These are phyloP conservation scores for Perodicticus potto DNA, from an alignment of 2,797 vertebrate species.

Conservation along the genomic window DNA sequence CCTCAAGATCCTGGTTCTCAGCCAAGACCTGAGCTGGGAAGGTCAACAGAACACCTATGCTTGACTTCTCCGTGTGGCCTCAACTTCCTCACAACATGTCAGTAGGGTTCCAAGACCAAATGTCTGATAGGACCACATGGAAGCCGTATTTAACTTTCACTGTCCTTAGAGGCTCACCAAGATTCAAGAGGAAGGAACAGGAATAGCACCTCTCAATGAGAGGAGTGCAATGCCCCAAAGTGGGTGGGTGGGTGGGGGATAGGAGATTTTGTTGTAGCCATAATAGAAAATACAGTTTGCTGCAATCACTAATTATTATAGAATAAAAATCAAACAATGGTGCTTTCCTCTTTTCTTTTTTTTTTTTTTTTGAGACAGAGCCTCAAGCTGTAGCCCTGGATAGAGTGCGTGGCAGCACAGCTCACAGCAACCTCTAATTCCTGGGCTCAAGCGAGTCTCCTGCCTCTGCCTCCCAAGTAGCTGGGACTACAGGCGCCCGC, in stretches of 20 bases:
- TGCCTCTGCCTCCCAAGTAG: too few species aligned
- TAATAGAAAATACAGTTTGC: neutral
- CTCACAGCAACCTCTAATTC: too few species aligned
- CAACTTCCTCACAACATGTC: neutral
- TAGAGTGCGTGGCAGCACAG: too few species aligned
- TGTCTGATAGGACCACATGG: neutral
- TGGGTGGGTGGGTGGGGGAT: neutral
- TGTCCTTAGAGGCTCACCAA: neutral
- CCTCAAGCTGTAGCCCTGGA: too few species aligned
- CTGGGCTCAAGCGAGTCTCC: too few species aligned
- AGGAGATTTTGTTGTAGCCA: neutral
- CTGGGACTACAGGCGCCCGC: too few species aligned
- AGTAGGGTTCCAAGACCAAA: neutral
- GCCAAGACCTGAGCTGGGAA: neutral
- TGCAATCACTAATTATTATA: neutral
- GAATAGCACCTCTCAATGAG: neutral
- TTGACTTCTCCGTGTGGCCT: neutral
- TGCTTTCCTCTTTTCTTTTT: neutral
- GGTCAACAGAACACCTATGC: neutral
- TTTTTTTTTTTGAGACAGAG: too few species aligned
- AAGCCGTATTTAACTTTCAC: neutral
- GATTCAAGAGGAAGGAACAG: neutral
- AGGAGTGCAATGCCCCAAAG: fast-evolving
- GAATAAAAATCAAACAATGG: neutral
- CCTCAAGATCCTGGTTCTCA: neutral